A percentile compares a stretch with the other conserved stretches of the same genome.
Evolutionary conservation across 2,797 vertebrate species (phyloP).

Genomic region (Scyliorhinus canicula): DNA sequence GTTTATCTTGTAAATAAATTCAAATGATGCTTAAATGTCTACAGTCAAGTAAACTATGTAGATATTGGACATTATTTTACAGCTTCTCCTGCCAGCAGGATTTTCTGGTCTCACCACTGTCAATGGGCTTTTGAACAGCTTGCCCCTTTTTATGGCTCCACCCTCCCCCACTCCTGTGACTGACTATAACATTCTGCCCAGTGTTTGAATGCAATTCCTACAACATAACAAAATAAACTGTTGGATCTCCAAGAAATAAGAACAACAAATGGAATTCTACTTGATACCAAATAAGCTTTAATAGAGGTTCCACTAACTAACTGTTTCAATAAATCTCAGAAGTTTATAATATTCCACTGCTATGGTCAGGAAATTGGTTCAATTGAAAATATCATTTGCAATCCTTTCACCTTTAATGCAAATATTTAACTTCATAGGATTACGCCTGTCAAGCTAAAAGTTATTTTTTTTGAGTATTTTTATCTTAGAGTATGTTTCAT

Average conservation of each 20-base stretch:
- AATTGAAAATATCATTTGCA: not conserved
- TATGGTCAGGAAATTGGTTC: not conserved
- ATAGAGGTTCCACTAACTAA: no score
- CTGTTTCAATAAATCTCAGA: not conserved
- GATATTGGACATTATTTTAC: no score
- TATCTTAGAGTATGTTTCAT: not conserved
- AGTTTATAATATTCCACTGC: not conserved
- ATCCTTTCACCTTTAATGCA: conserved; percentile 4
- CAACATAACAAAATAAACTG: not conserved
- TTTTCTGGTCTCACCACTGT: no score
- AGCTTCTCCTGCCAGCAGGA: no score
- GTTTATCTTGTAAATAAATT: not conserved
- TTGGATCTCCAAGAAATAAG: not conserved
- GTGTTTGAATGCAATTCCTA: not conserved
- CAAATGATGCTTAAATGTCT: not conserved
- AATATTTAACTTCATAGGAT: not conserved
- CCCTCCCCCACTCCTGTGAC: no score
- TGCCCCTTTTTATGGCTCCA: no score
- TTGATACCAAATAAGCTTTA: not conserved
- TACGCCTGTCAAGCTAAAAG: not conserved
- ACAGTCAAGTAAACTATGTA: not conserved
- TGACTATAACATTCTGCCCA: no score
- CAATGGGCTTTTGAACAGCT: no score
- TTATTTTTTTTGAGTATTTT: not conserved
- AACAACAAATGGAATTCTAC: no score